Percentiles rank a stretch among this genome's conserved stretches.
These are phyloP conservation scores for Cranoglanis bouderius DNA, from an alignment of 2,113 vertebrate species.

Conservation along the genomic window DNA sequence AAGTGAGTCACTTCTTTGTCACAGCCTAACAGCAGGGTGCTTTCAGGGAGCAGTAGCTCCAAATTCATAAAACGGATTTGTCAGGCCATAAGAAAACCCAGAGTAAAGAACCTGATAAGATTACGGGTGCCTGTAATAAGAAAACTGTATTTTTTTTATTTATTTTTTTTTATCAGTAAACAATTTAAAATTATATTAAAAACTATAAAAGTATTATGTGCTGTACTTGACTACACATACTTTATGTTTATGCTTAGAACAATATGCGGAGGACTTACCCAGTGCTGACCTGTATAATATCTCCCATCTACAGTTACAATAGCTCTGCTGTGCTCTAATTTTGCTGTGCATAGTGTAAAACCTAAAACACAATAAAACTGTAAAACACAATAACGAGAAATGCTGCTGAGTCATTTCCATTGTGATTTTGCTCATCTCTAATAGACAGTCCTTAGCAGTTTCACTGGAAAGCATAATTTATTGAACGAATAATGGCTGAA, in stretches of 20 bases:
- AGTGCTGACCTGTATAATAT: background rate
- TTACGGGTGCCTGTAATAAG: background rate
- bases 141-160: background rate
- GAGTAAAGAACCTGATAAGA: background rate
- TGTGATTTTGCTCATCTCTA: background rate
- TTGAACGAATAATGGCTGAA: background rate
- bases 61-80: slow-evolving; percentile 7
- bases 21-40: background rate
- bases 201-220: background rate
- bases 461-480: background rate
- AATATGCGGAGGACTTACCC: background rate
- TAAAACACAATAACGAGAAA: background rate
- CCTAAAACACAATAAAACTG: too few relatives aligned
- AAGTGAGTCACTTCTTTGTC: slow-evolving; percentile 47
- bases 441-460: background rate
- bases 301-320: background rate
- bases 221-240: background rate
- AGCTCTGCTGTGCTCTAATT: background rate
- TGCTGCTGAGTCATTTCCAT: background rate
- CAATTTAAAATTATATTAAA: background rate
- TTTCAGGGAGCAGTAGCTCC: slow-evolving; percentile 21
- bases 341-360: background rate
- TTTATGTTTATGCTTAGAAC: background rate
- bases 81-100: background rate
- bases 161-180: background rate